Percentiles rank a stretch among this genome's conserved stretches.
Conservation (phyloP, 2,888 invertebrate genomes). For the Pterostichus madidus region DNA sequence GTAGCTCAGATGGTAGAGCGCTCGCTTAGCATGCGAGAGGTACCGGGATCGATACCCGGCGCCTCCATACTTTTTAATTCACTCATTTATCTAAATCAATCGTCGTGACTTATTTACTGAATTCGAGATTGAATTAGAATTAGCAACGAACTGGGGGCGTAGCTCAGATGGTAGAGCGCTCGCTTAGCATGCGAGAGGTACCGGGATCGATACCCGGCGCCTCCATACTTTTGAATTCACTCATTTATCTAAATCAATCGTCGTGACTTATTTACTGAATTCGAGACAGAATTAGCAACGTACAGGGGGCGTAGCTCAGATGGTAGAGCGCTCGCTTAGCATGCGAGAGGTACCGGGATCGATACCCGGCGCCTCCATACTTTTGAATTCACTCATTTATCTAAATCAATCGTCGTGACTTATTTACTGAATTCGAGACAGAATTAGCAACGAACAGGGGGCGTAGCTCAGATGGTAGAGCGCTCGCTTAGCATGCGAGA, state of each 20-base stretch:
- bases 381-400: no score
- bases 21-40: conserved; percentile 81
- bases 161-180: conserved; percentile 81
- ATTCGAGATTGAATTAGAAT: no score
- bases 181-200: conserved; percentile 81
- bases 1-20: conserved; percentile 81
- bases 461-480: conserved; percentile 80
- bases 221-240: no score
- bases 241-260: no score
- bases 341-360: conserved; percentile 81
- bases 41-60: conserved; percentile 80
- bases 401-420: no score
- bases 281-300: no score
- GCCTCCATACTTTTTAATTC: conserved; percentile 74
- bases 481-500: conserved; percentile 81
- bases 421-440: no score
- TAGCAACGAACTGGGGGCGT: no score
- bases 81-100: no score
- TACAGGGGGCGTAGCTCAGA: conserved; percentile 78
- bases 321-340: conserved; percentile 81
- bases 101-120: no score
- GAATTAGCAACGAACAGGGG: no score
- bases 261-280: no score
- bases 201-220: conserved; percentile 79
- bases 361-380: conserved; percentile 77